phyloP scores from a whole-genome alignment of 2,797 vertebrate species.

The Falco berigora region DNA sequence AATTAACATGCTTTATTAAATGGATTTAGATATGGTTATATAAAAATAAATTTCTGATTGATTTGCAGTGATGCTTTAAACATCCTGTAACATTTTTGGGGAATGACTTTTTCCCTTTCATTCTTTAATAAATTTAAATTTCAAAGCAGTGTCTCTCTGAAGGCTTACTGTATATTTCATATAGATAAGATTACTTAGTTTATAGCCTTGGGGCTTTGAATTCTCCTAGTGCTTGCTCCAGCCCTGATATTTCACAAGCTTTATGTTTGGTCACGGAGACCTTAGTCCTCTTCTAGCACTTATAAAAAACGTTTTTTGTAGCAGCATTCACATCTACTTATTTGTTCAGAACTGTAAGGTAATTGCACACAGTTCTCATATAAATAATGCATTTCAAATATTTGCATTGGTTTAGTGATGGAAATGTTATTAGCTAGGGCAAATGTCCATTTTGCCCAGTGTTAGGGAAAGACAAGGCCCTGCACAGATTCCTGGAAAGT shows the following conservation, averaged over 20 bases:
- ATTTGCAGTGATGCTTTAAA: constrained; percentile 28
- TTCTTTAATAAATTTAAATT: constrained; percentile 62
- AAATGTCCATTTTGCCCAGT: not conserved
- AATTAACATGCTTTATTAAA: constrained; percentile 63
- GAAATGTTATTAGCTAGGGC: constrained; percentile 19
- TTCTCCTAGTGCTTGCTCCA: constrained; percentile 30
- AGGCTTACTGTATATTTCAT: constrained; percentile 56
- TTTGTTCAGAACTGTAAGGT: constrained; percentile 22
- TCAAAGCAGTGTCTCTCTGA: constrained; percentile 54
- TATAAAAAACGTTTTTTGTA: not conserved
- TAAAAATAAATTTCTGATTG: constrained; percentile 51
- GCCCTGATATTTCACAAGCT: constrained; percentile 25
- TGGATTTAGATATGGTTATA: constrained; percentile 48
- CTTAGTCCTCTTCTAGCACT: not conserved
- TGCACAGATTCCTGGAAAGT: not conserved
- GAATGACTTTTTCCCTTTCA: constrained; percentile 49
- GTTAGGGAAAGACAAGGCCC: not conserved
- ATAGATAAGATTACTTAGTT: constrained; percentile 60
- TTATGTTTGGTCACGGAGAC: constrained; percentile 36
- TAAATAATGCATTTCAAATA: constrained; percentile 54
- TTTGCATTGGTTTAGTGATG: constrained; percentile 18
- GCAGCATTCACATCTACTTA: constrained; percentile 10
- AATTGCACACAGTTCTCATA: constrained; percentile 11
- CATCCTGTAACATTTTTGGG: constrained; percentile 38
- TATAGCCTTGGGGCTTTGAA: constrained; percentile 52